Evolutionary conservation across 2,888 invertebrate genomes (phyloP), one percentile per base, ranked within the genome.

Genomic region (Cloeon dipterum): DNA sequence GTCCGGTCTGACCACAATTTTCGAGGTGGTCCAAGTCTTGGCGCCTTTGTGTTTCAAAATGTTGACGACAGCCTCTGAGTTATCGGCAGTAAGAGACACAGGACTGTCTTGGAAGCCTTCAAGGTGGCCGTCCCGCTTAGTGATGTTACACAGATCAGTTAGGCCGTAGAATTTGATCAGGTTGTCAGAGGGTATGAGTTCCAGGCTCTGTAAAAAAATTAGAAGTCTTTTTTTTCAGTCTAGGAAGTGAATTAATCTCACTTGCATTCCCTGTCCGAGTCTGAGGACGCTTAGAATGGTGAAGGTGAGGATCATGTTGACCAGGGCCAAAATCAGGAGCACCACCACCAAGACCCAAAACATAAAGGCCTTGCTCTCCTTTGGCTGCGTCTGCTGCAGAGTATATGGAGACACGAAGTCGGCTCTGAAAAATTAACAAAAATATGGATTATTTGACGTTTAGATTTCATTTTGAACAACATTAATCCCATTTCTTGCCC

Each of bases 241-340:
- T n/a, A n/a, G n/a, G n/a, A n/a, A n/a, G n/a, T n/a, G n/a, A n/a
- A n/a, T n/a, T n/a, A n/a, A n/a, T n/a, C n/a, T n/a, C n/a, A 33
- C 38, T 50, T 85, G 78, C 68, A 86, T 75, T 5, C 83, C 83
- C 41, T 52, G 50, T 0, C 82, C 82, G 40, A 88, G 63, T 40
- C 77, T 62, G 32, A 88, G 53, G 0, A 86, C 83, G 5, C 76
- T 74, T 39, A 85, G 65, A 37, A 88, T 78, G 0, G 77, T 75
- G 26, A 83, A 65, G 0, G 83, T 86, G 3, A 86, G 57, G 26
- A 81, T 58, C 36, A 85, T 62, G 58, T 86, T 85, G 10, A 79
- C 81, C 29, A 81, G 63, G 1, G 79, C 78, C 16, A 86, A 55
- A 5, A 79, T 55, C 38, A 78, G 66, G 5, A 81, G 54, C 25